Base-by-base conservation (phyloP, 2,888 invertebrate genomes). In the Epinotia ramella region DNA sequence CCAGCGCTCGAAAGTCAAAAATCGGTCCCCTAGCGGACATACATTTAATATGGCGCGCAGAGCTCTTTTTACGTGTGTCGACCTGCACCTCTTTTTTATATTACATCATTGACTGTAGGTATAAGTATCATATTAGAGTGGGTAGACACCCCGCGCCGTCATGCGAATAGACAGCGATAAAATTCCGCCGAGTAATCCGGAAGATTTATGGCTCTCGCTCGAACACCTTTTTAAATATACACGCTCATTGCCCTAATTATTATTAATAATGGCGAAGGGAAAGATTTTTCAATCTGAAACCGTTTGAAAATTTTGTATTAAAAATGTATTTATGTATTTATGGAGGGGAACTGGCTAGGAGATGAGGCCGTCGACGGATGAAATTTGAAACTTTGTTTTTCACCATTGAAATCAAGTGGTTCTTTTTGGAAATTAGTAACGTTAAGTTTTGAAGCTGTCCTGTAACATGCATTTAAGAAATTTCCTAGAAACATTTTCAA, bases 141-240 rank as follows among this genome's bases (percentile, higher is more conserved):
- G 28, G 12, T 20, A 44, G 33, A 63, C 13, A 20, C 28, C 62
- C 20, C 46, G 33, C 69, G n/a, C 64, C 44, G 44, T n/a, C 62
- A 57, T 40, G 53, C 65, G 57, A 5, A 59, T 46, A 73, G 65
- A 65, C 59, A 53, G 66, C 60, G 73, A 73, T 73, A 73, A 71
- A 75, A 75, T 56, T 24, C 71, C 71, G 70, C 75, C 44, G 49
- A 33, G 66, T 75, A 75, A 71, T 56, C 71, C 62, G 4, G 33
- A 57, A 76, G 76, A 76, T 76, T 76, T 67, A 76, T 76, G 57
- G 62, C 24, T 33, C 16, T 7, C 71, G 73, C 49, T 56, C 66
- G 67, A 33, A 75, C 70, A 75, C 71, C 75, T 75, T 73, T 74
- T 72, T 72, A 76, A 71, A 76, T 76, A 70, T 74, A 76, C 76